Conservation (phyloP, 2,113 vertebrate species). For the Grallaria varia region DNA sequence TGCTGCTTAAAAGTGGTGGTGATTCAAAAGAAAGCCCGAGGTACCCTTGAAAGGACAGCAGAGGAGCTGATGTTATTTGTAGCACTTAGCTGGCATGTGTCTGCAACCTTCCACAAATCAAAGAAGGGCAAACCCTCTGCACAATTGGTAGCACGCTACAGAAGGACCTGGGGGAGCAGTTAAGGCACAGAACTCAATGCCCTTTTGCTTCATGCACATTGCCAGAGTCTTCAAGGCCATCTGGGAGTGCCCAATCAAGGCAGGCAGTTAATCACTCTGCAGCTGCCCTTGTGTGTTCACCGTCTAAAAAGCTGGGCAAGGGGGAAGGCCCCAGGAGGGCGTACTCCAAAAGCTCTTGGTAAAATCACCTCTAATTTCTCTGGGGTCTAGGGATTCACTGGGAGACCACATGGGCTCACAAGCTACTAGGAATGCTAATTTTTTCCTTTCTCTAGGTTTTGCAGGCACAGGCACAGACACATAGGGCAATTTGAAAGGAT, state of each 20-base stretch:
- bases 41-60: not conserved
- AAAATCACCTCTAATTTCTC: not conserved
- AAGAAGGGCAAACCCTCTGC: not conserved
- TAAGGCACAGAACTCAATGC: not conserved
- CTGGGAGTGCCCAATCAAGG: not conserved
- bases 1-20: not conserved
- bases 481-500: not conserved
- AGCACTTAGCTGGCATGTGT: not conserved
- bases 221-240: not conserved
- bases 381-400: not conserved
- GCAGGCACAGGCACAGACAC: not conserved
- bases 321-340: not conserved
- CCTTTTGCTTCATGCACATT: not conserved
- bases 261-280: not conserved
- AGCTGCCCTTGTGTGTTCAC: not conserved
- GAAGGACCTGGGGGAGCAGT: not conserved
- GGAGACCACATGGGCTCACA: not conserved
- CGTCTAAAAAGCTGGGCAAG: not conserved
- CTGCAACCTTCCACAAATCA: not conserved
- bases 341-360: not conserved
- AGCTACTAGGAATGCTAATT: not conserved
- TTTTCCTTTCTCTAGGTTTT: not conserved
- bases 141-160: not conserved
- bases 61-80: not conserved
- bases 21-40: not conserved